A percentile compares a stretch with the other conserved stretches of the same genome.
phyloP scores from a whole-genome alignment of 1,140 invertebrate genomes.

The Nomia melanderi region DNA sequence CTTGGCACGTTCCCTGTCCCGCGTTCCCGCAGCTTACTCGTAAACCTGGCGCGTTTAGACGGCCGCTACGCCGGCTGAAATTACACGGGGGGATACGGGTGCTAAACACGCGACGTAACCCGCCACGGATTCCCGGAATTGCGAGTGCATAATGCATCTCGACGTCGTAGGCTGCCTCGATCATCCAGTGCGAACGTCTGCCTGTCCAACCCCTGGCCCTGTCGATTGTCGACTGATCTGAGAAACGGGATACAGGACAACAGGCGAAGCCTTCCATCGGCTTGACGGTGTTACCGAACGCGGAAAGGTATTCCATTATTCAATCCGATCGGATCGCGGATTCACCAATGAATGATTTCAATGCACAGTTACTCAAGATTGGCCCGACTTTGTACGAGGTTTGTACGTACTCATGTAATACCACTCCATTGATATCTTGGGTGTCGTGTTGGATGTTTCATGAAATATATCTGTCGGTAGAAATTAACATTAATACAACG shows the following conservation, averaged over 20 bases:
- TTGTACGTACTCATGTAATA: too few relatives aligned
- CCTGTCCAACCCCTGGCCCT: not conserved
- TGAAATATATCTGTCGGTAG: too few relatives aligned
- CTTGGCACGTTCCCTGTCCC: conserved; percentile 60
- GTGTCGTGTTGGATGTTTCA: too few relatives aligned
- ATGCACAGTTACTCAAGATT: too few relatives aligned
- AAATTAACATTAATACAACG: too few relatives aligned
- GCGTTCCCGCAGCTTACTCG: conserved; percentile 51
- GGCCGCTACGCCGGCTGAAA: conserved; percentile 44
- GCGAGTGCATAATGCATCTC: conserved; percentile 57
- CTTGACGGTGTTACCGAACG: too few relatives aligned
- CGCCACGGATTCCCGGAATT: conserved; percentile 50
- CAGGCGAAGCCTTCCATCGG: not conserved
- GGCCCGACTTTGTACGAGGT: too few relatives aligned
- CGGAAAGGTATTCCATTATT: not conserved
- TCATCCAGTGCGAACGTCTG: conserved; percentile 18
- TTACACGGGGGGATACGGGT: conserved; percentile 43
- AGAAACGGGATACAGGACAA: not conserved
- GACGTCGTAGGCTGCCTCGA: conserved; percentile 48
- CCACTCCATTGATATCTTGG: too few relatives aligned
- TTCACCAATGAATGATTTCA: not conserved
- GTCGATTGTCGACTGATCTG: not conserved
- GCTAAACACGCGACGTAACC: conserved; percentile 44
- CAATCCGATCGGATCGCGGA: not conserved
- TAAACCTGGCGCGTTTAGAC: conserved; percentile 57